Percentiles rank a stretch among this genome's conserved stretches.
phyloP scores from a whole-genome alignment of 2,113 vertebrate genomes.

The Chionis minor region DNA sequence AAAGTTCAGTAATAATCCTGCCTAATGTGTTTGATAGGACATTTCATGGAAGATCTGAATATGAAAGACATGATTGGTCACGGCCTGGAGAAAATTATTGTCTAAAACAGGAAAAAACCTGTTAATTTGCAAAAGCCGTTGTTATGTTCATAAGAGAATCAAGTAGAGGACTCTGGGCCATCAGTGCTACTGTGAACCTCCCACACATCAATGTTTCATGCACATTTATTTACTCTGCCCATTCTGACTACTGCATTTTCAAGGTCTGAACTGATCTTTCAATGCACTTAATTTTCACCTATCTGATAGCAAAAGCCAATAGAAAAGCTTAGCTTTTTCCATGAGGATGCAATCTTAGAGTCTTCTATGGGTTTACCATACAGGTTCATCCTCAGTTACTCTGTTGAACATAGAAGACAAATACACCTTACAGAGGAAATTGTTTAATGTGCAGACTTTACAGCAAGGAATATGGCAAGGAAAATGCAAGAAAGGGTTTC shows the following conservation, averaged over 20 bases:
- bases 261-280: background rate
- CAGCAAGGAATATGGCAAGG: background rate
- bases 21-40: background rate
- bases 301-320: background rate
- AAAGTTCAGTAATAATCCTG: background rate
- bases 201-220: background rate
- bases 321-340: background rate
- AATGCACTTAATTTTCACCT: background rate
- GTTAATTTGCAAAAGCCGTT: background rate
- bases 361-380: background rate
- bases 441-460: background rate
- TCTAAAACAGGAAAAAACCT: background rate
- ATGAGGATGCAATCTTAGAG: background rate
- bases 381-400: background rate
- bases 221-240: background rate
- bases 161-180: background rate
- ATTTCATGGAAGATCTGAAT: background rate
- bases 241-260: background rate
- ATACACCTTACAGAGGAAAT: background rate
- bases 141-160: background rate
- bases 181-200: background rate
- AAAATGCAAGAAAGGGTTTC: background rate
- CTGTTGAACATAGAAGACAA: background rate
- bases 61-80: background rate
- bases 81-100: background rate